Base-by-base conservation (phyloP, 2,113 vertebrate species). In the Labrus mixtus region DNA sequence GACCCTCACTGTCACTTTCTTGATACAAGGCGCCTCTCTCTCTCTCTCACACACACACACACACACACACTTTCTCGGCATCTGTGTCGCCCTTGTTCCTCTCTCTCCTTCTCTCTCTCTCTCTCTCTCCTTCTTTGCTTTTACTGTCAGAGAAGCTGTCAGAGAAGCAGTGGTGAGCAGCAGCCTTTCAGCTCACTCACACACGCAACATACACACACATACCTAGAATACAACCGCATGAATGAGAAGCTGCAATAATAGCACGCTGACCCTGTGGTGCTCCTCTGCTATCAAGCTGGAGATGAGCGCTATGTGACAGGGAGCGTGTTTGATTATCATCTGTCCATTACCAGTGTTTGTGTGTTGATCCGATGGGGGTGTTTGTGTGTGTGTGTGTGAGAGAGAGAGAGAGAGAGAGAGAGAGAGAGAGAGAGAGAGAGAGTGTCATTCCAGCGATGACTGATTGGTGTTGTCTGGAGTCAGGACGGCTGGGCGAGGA, bases 181-280 rank as follows among this genome's bases (percentile, higher is more conserved):
- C 72, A 58, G 51, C 60, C 55, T 64, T 69, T 79, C 22, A 60
- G 66, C 45, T 73, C 39, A 45, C 69, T 46, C 65, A 39, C 58
- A 33, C 29, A 33, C n/a, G 53, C 72, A 64, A 68, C 70, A 74
- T 53, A 36, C 57, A 56, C 51, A 61, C 50, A 77, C 51, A 55
- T 60, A 57, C 56, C 48, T 10, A 51, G n/a, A 73, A 41, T 12
- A 15, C 43, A 78, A 57, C 41, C 39, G 69, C 58, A 59, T 76
- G 77, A 88, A 87, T 81, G 72, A 84, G 68, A 88, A 46, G 71
- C 83, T 70, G 68, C 76, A 79, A 86, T 86, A 80, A 79, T 63
- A 79, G 71, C 79, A 85, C 15, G 8, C 58, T 89, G 89, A 90
- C 87, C 87, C 87, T n/a, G 4, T 56, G 64, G 33, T 66, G 61